Percentiles rank a stretch among this genome's conserved stretches.
phyloP scores from a whole-genome alignment of 1,140 invertebrate genomes.

The Drosophila ananassae region DNA sequence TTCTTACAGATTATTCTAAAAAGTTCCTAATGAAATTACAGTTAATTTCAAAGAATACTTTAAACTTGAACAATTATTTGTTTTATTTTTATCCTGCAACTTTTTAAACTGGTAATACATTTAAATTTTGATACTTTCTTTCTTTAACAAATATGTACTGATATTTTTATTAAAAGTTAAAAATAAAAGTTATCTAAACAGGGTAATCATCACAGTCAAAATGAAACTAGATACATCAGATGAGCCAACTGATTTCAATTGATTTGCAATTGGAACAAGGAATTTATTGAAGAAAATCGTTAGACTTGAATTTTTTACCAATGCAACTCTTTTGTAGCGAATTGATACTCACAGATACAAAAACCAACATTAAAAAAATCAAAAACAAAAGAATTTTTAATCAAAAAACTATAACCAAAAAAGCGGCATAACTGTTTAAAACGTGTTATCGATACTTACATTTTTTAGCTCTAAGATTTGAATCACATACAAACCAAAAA shows the following conservation, averaged over 20 bases:
- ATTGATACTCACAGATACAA: slow-evolving; percentile 47
- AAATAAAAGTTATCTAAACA: slow-evolving; percentile 20
- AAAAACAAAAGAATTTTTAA: slow-evolving; percentile 65
- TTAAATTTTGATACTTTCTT: too few relatives aligned
- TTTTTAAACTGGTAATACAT: background rate
- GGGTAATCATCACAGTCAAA: slow-evolving; percentile 33
- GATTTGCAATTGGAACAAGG: slow-evolving; percentile 57
- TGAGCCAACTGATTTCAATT: slow-evolving; percentile 58
- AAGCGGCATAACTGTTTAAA: slow-evolving; percentile 65
- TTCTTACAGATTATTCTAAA: background rate
- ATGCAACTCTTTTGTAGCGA: slow-evolving; percentile 68
- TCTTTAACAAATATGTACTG: background rate
- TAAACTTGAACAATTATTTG: background rate
- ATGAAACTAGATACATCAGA: slow-evolving; percentile 44
- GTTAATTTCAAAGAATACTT: background rate
- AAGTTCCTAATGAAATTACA: background rate
- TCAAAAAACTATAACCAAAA: slow-evolving; percentile 67
- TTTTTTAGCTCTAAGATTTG: slow-evolving; percentile 66
- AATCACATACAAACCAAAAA: slow-evolving; percentile 47
- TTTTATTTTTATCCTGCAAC: background rate
- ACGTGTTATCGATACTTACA: slow-evolving; percentile 62
- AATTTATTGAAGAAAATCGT: slow-evolving; percentile 76
- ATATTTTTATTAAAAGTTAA: background rate
- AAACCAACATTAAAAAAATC: slow-evolving; percentile 14
- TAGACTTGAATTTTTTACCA: slow-evolving; percentile 79